Conservation (phyloP, 2,888 invertebrate species). For the Tipula lateralis region DNA sequence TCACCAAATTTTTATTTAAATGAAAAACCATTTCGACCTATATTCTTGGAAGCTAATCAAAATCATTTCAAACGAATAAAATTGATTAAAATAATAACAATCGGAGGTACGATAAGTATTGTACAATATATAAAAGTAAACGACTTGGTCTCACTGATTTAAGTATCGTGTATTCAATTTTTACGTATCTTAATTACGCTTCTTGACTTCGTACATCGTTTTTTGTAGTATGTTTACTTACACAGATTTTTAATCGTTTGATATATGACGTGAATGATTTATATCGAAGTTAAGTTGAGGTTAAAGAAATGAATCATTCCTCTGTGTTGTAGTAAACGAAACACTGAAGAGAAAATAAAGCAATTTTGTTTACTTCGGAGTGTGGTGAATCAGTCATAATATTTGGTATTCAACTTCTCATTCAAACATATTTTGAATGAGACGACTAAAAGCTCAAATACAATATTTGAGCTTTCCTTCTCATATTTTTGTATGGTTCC, state of each 20-base stretch:
- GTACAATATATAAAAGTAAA: not conserved
- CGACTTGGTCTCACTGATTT: too few species aligned
- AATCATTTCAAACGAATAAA: not conserved
- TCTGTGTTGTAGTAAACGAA: not conserved
- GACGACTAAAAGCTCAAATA: too few species aligned
- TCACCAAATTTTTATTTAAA: not conserved
- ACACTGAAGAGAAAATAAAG: not conserved
- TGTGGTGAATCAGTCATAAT: not conserved
- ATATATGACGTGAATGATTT: not conserved
- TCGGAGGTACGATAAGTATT: too few species aligned
- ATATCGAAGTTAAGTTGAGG: not conserved
- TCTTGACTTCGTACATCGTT: not conserved
- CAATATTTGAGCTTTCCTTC: too few species aligned
- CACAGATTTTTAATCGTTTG: not conserved
- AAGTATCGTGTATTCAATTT: not conserved
- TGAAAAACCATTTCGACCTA: not conserved
- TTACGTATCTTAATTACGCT: not conserved
- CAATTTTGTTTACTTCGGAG: not conserved
- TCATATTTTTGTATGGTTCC: too few species aligned
- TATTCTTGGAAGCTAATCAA: not conserved
- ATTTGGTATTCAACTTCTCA: too few species aligned
- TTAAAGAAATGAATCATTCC: not conserved
- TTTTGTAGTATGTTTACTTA: not conserved
- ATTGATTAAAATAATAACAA: not conserved
- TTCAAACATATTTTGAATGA: too few species aligned